phyloP scores from a whole-genome alignment of 2,888 invertebrate species.

The Alentia gelatinosa region DNA sequence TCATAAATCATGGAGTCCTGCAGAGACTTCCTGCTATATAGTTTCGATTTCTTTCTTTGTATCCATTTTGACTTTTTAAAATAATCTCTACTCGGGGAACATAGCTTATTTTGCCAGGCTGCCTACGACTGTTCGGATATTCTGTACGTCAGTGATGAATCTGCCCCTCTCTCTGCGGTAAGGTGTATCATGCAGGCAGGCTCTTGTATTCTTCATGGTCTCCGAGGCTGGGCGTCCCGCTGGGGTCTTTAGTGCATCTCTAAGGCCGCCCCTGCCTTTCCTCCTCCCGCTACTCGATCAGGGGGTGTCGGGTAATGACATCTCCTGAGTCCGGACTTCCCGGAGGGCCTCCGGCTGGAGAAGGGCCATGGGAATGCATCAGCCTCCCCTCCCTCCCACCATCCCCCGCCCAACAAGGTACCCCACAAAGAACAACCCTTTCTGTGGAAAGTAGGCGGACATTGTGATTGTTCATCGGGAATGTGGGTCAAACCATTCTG shows the following conservation, averaged over 20 bases:
- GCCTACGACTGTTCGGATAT: background rate
- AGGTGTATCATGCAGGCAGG: background rate
- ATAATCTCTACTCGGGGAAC: no score
- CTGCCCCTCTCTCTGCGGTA: background rate
- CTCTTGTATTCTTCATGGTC: background rate
- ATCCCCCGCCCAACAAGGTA: no score
- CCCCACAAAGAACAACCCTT: no score
- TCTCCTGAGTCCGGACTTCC: background rate
- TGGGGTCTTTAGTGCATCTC: slow-evolving; percentile 19
- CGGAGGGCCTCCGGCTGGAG: background rate
- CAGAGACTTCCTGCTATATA: no score
- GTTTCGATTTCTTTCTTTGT: no score
- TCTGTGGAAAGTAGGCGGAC: background rate
- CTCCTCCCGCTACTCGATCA: background rate
- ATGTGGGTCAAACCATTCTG: background rate
- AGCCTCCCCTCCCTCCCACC: background rate
- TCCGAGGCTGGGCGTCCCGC: background rate
- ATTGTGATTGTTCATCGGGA: background rate
- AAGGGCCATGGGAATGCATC: background rate
- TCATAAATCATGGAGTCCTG: no score
- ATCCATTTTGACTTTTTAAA: no score
- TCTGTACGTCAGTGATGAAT: background rate
- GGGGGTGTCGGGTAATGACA: background rate
- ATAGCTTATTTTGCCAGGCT: no score
- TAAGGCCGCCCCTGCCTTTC: background rate